Conservation (phyloP, 2,888 invertebrate species). For the Hyles lineata region DNA sequence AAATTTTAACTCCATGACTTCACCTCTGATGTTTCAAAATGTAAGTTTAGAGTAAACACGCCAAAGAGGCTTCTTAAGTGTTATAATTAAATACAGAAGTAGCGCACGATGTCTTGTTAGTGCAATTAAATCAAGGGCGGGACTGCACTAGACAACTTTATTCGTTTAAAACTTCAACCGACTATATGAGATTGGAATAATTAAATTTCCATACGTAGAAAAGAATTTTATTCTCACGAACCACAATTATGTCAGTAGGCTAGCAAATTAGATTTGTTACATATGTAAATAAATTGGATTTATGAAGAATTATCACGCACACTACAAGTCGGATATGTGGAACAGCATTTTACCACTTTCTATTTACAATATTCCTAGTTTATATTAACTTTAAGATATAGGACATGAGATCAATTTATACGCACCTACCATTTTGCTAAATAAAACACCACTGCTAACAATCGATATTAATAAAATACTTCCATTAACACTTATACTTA, state of each 20-base stretch:
- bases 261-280: neutral
- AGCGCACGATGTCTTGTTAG: slow-evolving; percentile 60
- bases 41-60: neutral
- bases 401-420: too few species aligned
- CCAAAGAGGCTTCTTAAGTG: slow-evolving; percentile 38
- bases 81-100: slow-evolving; percentile 64
- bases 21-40: neutral
- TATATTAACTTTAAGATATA: too few species aligned
- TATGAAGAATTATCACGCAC: neutral
- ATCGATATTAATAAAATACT: too few species aligned
- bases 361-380: too few species aligned
- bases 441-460: too few species aligned
- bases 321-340: too few species aligned
- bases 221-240: slow-evolving; percentile 14
- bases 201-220: slow-evolving; percentile 31
- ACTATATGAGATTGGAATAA: slow-evolving; percentile 41
- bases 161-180: slow-evolving; percentile 51
- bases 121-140: slow-evolving; percentile 62
- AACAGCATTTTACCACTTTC: too few species aligned
- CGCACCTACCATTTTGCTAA: too few species aligned
- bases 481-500: neutral
- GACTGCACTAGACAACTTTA: slow-evolving; percentile 49
- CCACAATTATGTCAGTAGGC: neutral
- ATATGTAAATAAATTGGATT: slow-evolving; percentile 2
- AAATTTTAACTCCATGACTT: neutral